These are phyloP conservation scores for Parus major DNA, from an alignment of 2,113 vertebrate species.

Conservation along the genomic window DNA sequence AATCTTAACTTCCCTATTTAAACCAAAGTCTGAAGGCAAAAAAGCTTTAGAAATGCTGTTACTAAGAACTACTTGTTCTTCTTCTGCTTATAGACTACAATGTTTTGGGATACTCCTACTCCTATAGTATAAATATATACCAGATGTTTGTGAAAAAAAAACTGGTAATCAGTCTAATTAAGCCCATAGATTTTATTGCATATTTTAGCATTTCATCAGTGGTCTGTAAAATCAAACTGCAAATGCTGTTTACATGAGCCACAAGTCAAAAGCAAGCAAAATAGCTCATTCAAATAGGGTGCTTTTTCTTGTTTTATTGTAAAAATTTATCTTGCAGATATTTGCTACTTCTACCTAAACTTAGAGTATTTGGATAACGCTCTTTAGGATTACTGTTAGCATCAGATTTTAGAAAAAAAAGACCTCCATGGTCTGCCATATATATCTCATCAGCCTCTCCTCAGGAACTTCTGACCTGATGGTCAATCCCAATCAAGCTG, in stretches of 20 bases:
- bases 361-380: not conserved
- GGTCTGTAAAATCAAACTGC: not conserved
- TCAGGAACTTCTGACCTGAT: not conserved
- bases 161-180: not conserved
- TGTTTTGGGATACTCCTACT: not conserved
- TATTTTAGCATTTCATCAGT: slow-evolving; percentile 3
- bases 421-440: not conserved
- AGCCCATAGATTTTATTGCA: not conserved
- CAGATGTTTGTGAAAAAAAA: not conserved
- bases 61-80: not conserved
- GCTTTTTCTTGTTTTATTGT: not conserved
- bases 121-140: not conserved
- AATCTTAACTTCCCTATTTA: not conserved
- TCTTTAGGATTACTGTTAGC: not conserved
- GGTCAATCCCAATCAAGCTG: not conserved
- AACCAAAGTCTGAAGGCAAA: not conserved
- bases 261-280: not conserved
- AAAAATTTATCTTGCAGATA: not conserved
- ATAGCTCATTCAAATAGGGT: not conserved
- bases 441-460: not conserved
- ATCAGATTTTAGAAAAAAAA: not conserved
- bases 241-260: not conserved
- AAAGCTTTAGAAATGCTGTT: not conserved
- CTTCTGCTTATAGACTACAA: not conserved
- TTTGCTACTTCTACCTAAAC: not conserved